A percentile compares a stretch with the other conserved stretches of the same genome.
Evolutionary conservation across 2,888 invertebrate species (phyloP).

Genomic region (Sepioteuthis lessoniana): DNA sequence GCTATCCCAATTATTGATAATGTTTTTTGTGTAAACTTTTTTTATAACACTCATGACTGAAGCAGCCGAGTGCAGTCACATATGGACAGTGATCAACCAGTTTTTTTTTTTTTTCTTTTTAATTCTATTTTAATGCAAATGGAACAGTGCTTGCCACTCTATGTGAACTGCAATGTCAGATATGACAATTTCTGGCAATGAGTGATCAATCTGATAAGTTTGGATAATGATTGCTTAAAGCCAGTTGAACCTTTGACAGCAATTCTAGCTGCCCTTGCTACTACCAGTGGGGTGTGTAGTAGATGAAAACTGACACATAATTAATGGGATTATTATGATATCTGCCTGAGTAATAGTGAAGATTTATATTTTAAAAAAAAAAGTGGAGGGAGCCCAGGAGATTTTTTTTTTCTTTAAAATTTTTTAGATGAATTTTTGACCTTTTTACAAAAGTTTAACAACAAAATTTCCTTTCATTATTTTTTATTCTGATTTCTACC

Average conservation of each 20-base stretch:
- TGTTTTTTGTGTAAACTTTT: neutral
- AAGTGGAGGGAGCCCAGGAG: neutral
- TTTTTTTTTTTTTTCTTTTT: neutral
- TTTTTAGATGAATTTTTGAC: neutral
- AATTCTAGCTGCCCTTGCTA: no score
- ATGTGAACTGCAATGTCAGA: neutral
- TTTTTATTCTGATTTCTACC: constrained; percentile 3
- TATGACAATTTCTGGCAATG: neutral
- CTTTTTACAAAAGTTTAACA: neutral
- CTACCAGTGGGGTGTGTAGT: no score
- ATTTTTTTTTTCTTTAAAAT: neutral
- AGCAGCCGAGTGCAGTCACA: constrained; percentile 9
- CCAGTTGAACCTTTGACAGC: neutral
- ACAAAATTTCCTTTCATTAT: neutral
- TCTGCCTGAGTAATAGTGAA: neutral
- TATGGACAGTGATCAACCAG: neutral
- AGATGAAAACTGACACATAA: neutral
- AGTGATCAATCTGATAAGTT: neutral
- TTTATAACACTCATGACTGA: neutral
- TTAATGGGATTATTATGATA: neutral
- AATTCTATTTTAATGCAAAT: neutral
- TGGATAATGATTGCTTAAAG: neutral
- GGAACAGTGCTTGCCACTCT: neutral
- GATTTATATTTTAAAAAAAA: neutral
- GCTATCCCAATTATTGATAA: constrained; percentile 47